Evolutionary conservation across 2,888 invertebrate species (phyloP), one percentile per base, ranked within the genome.

Genomic region (Rhyacophila evoluta): DNA sequence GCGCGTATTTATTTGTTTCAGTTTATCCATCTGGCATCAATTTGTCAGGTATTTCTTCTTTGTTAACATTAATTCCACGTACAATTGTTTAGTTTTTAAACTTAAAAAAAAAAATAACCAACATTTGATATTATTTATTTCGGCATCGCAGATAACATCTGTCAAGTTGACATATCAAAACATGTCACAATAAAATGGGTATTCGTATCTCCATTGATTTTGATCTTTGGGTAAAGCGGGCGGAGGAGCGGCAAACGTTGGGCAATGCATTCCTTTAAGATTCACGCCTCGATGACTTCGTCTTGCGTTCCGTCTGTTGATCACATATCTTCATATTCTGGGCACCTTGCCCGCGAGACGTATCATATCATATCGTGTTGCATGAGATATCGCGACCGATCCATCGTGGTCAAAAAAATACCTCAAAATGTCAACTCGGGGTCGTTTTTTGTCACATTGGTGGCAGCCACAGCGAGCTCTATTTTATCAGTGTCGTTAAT

Each of bases 211-310:
- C 15, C 11, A 68, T n/a, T 25, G 68, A 28, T 68, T 12, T 72
- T 27, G 36, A 39, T 38, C 10, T 25, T 72, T 19, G 72, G 28
- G 72, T 72, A n/a, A 1, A 11, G 72, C 27, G 8, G 19, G 25
- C 19, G 38, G 38, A n/a, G 71, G 36, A 37, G n/a, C 27, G 71
- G 11, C 19, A 27, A n/a, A 6, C 15, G 15, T 33, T 71, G 71
- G 19, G 19, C 68, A 36, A 71, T 38, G 71, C 15, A 71, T 71
- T 28, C 71, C 27, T 71, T 38, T 33, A 25, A 12, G 37, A 36
- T 55, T 12, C 19, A 25, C 55, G 25, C 55, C 19, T 55, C 55
- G 8, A n/a, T 33, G 72, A 8, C 37, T 36, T 36, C 19, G 28
- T 2, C 37, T 37, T n/a, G 25, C 72, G 72, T 36, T 72, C 38